phyloP scores from a whole-genome alignment of 2,888 invertebrate species.

The Sabellastarte sp. region DNA sequence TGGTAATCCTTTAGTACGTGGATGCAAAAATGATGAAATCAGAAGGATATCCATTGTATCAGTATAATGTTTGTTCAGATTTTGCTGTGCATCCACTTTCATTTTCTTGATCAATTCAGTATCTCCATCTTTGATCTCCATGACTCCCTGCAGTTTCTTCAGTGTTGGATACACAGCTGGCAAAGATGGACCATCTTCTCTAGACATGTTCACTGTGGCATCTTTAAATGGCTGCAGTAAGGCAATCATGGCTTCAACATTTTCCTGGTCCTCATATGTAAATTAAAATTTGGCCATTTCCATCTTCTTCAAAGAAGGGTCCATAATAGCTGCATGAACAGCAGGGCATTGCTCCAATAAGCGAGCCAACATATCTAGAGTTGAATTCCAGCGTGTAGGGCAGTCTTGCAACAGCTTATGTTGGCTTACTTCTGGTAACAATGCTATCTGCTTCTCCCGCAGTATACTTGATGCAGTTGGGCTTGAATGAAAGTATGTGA shows the following conservation, averaged over 20 bases:
- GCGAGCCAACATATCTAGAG: background rate
- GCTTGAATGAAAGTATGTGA: background rate
- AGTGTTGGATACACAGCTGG: background rate
- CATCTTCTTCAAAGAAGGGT: background rate
- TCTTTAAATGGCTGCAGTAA: background rate
- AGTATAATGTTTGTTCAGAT: background rate
- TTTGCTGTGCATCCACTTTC: background rate
- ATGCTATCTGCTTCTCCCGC: background rate
- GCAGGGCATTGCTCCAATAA: background rate
- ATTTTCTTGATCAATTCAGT: background rate
- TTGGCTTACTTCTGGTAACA: background rate
- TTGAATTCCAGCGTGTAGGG: background rate
- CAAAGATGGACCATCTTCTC: background rate
- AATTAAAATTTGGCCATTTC: background rate
- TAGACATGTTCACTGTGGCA: background rate
- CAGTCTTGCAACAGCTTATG: conserved; percentile 1
- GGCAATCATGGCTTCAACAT: background rate
- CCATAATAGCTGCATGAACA: background rate
- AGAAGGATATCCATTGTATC: too few species aligned
- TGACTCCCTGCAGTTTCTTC: background rate
- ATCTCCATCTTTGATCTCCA: background rate
- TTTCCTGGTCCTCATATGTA: background rate
- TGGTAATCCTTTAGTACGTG: too few species aligned
- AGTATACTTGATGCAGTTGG: background rate
- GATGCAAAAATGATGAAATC: too few species aligned